Evolutionary conservation across 2,888 invertebrate genomes (phyloP).

Genomic region (Helobdella robusta): DNA sequence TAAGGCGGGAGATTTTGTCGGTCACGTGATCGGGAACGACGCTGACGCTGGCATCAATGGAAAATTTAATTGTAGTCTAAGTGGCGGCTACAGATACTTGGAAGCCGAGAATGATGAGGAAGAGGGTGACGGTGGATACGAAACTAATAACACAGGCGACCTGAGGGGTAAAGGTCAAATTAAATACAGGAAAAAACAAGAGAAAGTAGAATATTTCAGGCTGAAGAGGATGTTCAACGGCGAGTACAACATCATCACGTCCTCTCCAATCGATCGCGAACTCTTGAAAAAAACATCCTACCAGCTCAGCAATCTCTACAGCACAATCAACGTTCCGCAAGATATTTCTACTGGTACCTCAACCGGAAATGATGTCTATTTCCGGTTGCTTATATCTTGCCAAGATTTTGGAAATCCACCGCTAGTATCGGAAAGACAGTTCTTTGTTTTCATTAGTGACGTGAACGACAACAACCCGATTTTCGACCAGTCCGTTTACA

Average conservation of each 20-base stretch:
- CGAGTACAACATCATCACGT: conserved; percentile 30
- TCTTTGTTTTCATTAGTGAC: conserved; percentile 40
- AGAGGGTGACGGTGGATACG: neutral
- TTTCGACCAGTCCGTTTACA: conserved; percentile 26
- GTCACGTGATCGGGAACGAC: conserved; percentile 42
- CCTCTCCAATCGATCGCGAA: conserved; percentile 40
- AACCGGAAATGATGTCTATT: neutral
- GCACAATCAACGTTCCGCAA: no score
- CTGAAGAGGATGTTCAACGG: conserved; percentile 27
- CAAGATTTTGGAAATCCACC: conserved; percentile 42
- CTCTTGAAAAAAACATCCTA: neutral
- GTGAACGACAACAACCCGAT: conserved; percentile 35
- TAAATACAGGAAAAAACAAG: no score
- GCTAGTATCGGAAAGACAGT: conserved; percentile 37
- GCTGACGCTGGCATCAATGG: conserved; percentile 43
- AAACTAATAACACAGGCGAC: neutral
- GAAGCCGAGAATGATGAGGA: neutral
- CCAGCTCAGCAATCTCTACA: neutral
- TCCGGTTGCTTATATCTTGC: conserved; percentile 36
- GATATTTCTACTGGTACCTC: neutral
- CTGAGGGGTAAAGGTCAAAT: no score
- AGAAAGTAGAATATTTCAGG: conserved; percentile 31
- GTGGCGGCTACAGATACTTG: no score
- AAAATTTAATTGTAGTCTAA: conserved; percentile 40
- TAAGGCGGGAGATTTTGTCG: conserved; percentile 41